Evolutionary conservation across 2,797 vertebrate species (phyloP), one percentile per base, ranked within the genome.

Genomic region (Leptatherina wallacei): DNA sequence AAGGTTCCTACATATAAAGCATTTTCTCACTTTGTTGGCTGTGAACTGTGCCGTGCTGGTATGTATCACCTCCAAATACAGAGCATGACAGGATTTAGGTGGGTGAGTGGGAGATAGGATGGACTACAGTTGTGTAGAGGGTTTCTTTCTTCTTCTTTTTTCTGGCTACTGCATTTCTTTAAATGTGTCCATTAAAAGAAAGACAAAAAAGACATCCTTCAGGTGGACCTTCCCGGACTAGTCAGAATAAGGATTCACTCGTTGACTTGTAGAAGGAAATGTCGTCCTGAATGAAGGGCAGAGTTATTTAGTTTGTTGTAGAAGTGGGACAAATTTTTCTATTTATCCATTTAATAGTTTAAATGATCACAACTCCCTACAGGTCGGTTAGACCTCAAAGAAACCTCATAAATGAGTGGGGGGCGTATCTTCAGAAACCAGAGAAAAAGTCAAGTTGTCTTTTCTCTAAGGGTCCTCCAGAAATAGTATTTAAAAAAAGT

Each of bases 31-130:
- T 63, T 74, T 74, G 78, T 83, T 87, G 75, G 78, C 57, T 85
- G 75, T 85, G 74, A 84, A 86, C 81, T 85, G 74, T 65, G 70
- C 73, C 64, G 16, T 77, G 75, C 67, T 52, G 18, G 77, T 71
- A 67, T 86, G 65, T 82, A 88, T 91, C 82, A 67, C 54, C 76
- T 75, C 71, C 29, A 75, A 89, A 90, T 66, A 87, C 84, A 84
- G 71, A 69, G 85, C 77, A 78, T 69, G 70, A 80, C 35, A 54
- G 82, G 83, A 87, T 88, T 85, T 86, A 74, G 61, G 52, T 38
- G 77, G 61, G 78, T 61, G 52, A 70, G 57, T 55, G 51, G 44
- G 32, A 77, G 72, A 83, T 68, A 78, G 74, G 49, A 83, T 44
- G 54, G 65, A 74, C 59, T 58, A 62, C 20, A 61, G 61, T n/a